These are phyloP conservation scores for Schizopygopsis pylzovi DNA, from an alignment of 2,797 vertebrate species.

Conservation along the genomic window DNA sequence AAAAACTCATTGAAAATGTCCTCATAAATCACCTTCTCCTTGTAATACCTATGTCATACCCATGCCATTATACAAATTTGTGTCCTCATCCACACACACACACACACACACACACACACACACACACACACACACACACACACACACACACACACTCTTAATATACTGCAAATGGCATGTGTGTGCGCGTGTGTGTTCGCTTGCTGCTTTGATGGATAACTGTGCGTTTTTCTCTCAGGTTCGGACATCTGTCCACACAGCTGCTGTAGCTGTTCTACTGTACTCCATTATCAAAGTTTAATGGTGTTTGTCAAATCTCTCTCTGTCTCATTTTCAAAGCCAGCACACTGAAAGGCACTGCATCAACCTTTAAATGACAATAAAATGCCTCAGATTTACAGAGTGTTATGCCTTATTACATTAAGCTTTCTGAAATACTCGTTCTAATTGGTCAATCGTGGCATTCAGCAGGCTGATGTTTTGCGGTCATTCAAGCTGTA, in stretches of 20 bases:
- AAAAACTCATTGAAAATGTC: too few relatives aligned
- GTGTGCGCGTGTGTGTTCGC: conserved; percentile 37
- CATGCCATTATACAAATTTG: too few relatives aligned
- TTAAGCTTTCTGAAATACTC: neutral
- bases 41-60: too few relatives aligned
- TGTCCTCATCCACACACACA: too few relatives aligned
- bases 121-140: too few relatives aligned
- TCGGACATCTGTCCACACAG: conserved; percentile 63
- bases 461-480: neutral
- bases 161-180: neutral
- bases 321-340: conserved; percentile 34
- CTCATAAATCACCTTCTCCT: too few relatives aligned
- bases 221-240: conserved; percentile 10
- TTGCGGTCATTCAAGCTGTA: neutral
- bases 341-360: conserved; percentile 24
- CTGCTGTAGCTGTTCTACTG: conserved; percentile 51
- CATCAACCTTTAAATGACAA: conserved; percentile 14
- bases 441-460: neutral
- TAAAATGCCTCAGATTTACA: neutral
- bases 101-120: too few relatives aligned
- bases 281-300: conserved; percentile 47
- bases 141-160: conserved; percentile 48
- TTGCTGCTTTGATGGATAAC: conserved; percentile 53
- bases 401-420: neutral
- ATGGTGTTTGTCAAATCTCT: conserved; percentile 35